A percentile compares a stretch with the other conserved stretches of the same genome.
These are phyloP conservation scores for Meriones psammophilus DNA, from an alignment of 2,797 vertebrate species.

Conservation along the genomic window DNA sequence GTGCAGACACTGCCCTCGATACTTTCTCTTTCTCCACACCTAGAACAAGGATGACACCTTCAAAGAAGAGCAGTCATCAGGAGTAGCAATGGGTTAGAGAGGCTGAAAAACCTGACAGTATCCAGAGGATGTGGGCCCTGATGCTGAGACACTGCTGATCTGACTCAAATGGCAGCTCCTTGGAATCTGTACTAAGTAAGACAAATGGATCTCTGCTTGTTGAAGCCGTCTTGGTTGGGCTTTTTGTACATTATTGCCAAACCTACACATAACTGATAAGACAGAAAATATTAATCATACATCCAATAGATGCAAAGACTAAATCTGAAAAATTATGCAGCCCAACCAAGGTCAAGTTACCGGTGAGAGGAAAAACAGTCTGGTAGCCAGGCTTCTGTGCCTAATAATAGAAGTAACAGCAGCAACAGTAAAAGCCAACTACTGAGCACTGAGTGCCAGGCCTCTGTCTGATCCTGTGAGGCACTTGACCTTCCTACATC, in stretches of 20 bases:
- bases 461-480: background rate
- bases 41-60: background rate
- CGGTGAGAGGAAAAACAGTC: background rate
- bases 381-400: background rate
- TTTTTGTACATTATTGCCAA: background rate
- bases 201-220: background rate
- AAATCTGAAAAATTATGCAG: background rate
- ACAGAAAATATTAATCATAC: background rate
- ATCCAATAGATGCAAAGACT: slow-evolving; percentile 8
- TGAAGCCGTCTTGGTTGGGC: background rate
- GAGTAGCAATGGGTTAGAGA: background rate
- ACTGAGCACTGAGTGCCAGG: accelerated
- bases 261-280: background rate
- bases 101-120: background rate
- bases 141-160: background rate
- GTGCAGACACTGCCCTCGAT: too few species aligned
- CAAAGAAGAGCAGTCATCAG: background rate
- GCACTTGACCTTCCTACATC: background rate
- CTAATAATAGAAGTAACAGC: background rate
- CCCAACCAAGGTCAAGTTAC: slow-evolving; percentile 10
- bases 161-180: background rate
- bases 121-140: background rate
- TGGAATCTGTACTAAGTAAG: background rate
- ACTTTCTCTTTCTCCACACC: background rate
- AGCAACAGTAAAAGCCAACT: background rate